Conservation (phyloP, 2,113 vertebrate genomes). For the Myocastor coypus region DNA sequence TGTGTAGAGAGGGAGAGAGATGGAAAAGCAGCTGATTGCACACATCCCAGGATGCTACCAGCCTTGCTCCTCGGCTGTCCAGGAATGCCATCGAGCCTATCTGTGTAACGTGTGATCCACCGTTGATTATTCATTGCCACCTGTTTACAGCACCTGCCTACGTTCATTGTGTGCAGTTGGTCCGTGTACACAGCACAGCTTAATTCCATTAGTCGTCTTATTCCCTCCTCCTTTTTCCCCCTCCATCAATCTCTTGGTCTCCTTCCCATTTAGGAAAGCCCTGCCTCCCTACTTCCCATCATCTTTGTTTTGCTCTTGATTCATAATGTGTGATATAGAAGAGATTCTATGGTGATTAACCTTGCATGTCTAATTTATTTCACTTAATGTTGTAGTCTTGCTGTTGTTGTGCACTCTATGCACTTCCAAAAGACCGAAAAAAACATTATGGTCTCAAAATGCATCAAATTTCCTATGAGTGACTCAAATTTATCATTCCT, state of each 20-base stretch:
- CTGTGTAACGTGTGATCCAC: conserved; percentile 74
- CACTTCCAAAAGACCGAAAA: no score
- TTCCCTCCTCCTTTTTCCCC: no score
- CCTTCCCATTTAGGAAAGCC: background rate
- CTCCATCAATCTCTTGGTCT: background rate
- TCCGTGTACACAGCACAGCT: background rate
- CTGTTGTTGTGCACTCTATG: no score
- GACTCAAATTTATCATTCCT: background rate
- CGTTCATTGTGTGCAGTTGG: background rate
- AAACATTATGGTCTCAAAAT: background rate
- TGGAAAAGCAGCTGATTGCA: background rate
- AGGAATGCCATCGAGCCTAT: background rate
- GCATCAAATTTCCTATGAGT: background rate
- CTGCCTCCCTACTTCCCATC: background rate
- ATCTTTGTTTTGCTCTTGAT: background rate
- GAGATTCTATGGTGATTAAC: background rate
- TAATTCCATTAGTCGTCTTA: no score
- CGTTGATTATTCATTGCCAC: background rate
- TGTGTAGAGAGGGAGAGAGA: accelerated
- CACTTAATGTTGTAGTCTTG: background rate
- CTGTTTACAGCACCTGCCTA: background rate
- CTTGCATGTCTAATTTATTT: background rate
- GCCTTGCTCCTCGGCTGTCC: background rate
- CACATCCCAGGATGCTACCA: background rate
- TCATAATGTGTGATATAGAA: background rate